Evolutionary conservation across 2,888 invertebrate species (phyloP).

Genomic region (Torymus auratus): DNA sequence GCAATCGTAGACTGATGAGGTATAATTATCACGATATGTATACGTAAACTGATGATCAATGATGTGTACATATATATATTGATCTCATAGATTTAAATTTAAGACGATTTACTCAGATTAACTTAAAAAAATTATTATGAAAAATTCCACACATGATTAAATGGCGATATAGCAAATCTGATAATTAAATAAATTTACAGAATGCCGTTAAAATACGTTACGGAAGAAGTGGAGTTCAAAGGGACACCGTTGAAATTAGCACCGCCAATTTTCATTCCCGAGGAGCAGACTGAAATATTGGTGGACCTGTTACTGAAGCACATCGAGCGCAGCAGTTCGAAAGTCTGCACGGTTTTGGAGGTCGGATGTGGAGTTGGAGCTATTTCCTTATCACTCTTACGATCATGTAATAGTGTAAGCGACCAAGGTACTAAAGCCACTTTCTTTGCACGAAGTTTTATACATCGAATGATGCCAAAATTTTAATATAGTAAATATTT

Average conservation of each 20-base stretch:
- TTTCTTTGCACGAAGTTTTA: background rate
- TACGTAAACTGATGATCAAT: background rate
- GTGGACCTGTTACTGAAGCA: conserved; percentile 78
- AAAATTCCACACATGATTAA: background rate
- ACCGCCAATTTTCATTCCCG: conserved; percentile 84
- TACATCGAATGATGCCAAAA: background rate
- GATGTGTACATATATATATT: conserved; percentile 42
- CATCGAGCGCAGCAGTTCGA: conserved; percentile 61
- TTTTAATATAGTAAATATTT: background rate
- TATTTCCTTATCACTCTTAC: conserved; percentile 80
- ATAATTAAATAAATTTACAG: conserved; percentile 70
- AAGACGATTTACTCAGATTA: conserved; percentile 71
- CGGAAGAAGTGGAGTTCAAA: conserved; percentile 83
- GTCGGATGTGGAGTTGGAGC: conserved; percentile 84
- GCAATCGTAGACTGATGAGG: conserved; percentile 32
- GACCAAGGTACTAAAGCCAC: background rate
- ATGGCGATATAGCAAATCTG: background rate
- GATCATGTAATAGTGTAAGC: conserved; percentile 65
- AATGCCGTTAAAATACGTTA: conserved; percentile 84
- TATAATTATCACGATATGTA: background rate
- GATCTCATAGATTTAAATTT: conserved; percentile 73
- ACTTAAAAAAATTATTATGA: no score
- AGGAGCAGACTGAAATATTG: conserved; percentile 84
- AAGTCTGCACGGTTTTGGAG: conserved; percentile 77
- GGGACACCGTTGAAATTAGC: conserved; percentile 76